Conservation (phyloP, 2,797 vertebrate species). For the Eutrigla gurnardus region DNA sequence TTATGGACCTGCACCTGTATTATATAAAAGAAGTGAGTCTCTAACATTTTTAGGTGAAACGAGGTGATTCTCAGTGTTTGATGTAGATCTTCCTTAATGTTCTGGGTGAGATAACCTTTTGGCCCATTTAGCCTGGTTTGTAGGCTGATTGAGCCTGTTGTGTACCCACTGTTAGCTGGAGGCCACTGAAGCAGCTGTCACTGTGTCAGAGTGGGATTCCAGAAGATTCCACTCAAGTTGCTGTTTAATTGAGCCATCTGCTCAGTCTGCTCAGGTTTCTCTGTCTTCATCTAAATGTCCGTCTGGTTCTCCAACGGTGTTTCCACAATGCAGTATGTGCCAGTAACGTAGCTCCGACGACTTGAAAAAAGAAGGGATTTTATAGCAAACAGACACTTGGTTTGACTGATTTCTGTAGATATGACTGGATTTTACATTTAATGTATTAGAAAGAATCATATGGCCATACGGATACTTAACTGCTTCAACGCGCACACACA, state of each 20-base stretch:
- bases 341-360: background rate
- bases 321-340: background rate
- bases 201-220: conserved; percentile 53
- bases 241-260: conserved; percentile 59
- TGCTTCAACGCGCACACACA: too few relatives aligned
- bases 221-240: conserved; percentile 60
- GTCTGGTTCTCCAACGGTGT: conserved; percentile 25
- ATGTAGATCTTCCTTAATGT: background rate
- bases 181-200: conserved; percentile 56
- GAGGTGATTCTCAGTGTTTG: background rate
- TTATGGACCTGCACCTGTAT: too few relatives aligned
- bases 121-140: conserved; percentile 39
- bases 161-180: conserved; percentile 30
- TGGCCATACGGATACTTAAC: too few relatives aligned
- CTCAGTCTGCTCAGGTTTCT: conserved; percentile 32
- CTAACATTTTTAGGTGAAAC: too few relatives aligned
- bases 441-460: too few relatives aligned
- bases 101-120: conserved; percentile 28
- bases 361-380: too few relatives aligned
- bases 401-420: too few relatives aligned
- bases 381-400: too few relatives aligned
- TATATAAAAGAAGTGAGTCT: too few relatives aligned
- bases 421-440: too few relatives aligned
- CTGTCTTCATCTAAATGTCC: conserved; percentile 18
- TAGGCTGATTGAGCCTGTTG: conserved; percentile 32